Evolutionary conservation across 2,888 invertebrate species (phyloP).

Genomic region (Scaptomyza tumidula): DNA sequence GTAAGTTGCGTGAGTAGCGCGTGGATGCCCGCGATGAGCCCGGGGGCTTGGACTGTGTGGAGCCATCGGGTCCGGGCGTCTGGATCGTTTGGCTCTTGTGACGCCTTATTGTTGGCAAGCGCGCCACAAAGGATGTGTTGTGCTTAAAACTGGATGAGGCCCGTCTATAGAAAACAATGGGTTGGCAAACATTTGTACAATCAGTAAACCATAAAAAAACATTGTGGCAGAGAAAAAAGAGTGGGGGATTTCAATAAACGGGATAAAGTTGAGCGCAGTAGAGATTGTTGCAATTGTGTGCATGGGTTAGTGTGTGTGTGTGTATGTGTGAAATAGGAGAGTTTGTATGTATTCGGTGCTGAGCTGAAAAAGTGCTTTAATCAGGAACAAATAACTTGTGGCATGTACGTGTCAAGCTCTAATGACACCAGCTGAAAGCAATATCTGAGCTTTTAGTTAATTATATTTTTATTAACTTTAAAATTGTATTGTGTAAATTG

Average conservation of each 20-base stretch:
- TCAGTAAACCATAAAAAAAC: conserved; percentile 13
- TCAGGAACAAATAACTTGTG: conserved; percentile 21
- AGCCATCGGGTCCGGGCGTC: conserved; percentile 86
- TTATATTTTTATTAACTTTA: neutral
- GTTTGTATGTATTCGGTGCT: conserved; percentile 18
- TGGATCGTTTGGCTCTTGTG: conserved; percentile 92
- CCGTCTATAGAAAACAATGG: conserved; percentile 85
- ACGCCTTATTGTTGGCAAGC: conserved; percentile 93
- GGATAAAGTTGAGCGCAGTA: conserved; percentile 39
- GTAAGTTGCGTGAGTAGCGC: conserved; percentile 87
- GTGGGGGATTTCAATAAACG: conserved; percentile 34
- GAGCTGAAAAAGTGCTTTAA: conserved; percentile 24
- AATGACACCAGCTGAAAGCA: conserved; percentile 43
- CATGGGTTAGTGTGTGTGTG: conserved; percentile 5
- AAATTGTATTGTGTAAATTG: too few species aligned
- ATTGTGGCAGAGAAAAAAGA: neutral
- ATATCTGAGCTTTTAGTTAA: neutral
- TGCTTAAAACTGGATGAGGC: conserved; percentile 95
- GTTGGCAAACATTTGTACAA: conserved; percentile 25
- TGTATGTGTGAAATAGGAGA: neutral
- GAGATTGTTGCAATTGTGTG: conserved; percentile 33
- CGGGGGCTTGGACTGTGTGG: conserved; percentile 74
- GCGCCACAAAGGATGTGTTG: conserved; percentile 96
- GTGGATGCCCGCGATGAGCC: conserved; percentile 76
- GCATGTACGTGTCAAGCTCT: conserved; percentile 22